Evolutionary conservation across 2,113 vertebrate genomes (phyloP).

Genomic region (Nycticebus coucang): DNA sequence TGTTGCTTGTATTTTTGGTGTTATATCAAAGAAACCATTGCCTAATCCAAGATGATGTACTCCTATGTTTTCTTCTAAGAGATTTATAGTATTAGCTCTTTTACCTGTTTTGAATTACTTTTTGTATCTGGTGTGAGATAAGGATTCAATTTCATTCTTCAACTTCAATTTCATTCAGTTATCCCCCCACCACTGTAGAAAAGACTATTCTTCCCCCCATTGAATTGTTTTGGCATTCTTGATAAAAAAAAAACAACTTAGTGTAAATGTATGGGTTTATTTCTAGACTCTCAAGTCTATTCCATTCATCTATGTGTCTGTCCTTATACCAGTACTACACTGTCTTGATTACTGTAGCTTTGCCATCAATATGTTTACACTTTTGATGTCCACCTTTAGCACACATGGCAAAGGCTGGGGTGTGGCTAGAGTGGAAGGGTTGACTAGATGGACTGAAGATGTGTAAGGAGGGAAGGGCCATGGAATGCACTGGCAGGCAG

Average conservation of each 20-base stretch:
- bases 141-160: not conserved
- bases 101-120: constrained; percentile 4
- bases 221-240: not conserved
- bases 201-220: not conserved
- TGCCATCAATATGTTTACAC: not conserved
- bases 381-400: not conserved
- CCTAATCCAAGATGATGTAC: not conserved
- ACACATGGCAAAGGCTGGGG: not conserved
- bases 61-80: not conserved
- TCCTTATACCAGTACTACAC: not conserved
- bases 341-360: not conserved
- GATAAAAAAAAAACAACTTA: not conserved
- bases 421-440: not conserved
- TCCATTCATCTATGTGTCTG: not conserved
- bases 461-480: no score
- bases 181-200: not conserved
- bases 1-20: not conserved
- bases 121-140: constrained; percentile 26
- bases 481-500: not conserved
- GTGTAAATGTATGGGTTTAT: not conserved
- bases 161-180: constrained; percentile 16
- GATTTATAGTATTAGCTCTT: not conserved
- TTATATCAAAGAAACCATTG: not conserved
- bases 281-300: not conserved
- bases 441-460: not conserved